These are phyloP conservation scores for Halyomorpha halys DNA, from an alignment of 1,140 invertebrate genomes.

Conservation along the genomic window DNA sequence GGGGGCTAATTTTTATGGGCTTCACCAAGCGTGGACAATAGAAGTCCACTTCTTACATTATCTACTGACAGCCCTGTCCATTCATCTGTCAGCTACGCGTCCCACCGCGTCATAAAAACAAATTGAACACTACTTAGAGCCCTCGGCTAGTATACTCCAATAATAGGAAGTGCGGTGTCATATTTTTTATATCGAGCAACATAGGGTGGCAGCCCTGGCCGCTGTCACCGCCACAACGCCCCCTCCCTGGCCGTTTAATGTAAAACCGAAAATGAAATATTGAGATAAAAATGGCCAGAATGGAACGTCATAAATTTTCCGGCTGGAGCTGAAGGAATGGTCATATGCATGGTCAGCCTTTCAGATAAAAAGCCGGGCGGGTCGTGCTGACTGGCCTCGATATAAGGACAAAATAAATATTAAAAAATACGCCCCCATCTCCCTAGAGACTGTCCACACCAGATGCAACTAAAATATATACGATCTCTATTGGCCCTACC, in stretches of 20 bases:
- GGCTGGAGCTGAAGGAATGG: conserved; percentile 24
- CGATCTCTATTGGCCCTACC: background rate
- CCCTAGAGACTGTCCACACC: conserved; percentile 9
- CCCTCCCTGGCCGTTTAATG: conserved; percentile 23
- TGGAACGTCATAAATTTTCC: conserved; percentile 29
- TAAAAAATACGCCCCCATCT: conserved; percentile 4
- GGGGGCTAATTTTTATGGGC: conserved; percentile 15
- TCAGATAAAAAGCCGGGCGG: background rate
- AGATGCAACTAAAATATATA: conserved; percentile 10
- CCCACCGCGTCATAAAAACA: conserved; percentile 13
- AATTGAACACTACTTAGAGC: conserved; percentile 20
- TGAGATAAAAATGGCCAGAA: conserved; percentile 30
- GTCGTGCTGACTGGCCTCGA: conserved; percentile 7
- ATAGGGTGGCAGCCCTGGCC: conserved; percentile 22
- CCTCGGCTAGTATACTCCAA: conserved; percentile 19
- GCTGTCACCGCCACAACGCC: conserved; percentile 25
- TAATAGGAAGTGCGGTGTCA: conserved; percentile 14
- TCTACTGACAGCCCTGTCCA: background rate
- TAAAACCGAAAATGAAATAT: conserved; percentile 30
- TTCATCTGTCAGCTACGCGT: conserved; percentile 11
- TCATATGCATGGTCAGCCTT: conserved; percentile 28
- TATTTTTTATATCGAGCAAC: conserved; percentile 20
- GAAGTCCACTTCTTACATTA: conserved; percentile 9
- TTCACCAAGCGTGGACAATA: conserved; percentile 10
- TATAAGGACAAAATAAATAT: conserved; percentile 21